These are phyloP conservation scores for Embiotoca jacksoni DNA, from an alignment of 2,113 vertebrate species.

Conservation along the genomic window DNA sequence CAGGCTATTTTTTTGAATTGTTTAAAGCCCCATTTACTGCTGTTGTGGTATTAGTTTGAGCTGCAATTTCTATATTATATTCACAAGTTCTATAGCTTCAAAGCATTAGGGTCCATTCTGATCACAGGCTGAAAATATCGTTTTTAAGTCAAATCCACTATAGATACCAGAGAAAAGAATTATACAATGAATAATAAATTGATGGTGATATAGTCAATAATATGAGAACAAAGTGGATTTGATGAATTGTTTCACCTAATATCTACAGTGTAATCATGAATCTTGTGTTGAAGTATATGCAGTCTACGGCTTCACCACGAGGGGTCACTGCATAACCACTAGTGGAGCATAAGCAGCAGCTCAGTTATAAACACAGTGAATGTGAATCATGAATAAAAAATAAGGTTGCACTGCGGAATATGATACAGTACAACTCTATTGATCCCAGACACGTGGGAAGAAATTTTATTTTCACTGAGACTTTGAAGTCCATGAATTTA, in stretches of 20 bases:
- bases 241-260: not conserved
- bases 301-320: conserved; percentile 36
- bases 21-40: not conserved
- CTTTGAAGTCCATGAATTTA: conserved; percentile 34
- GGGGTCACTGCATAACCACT: conserved; percentile 60
- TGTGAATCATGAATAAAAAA: conserved; percentile 32
- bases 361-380: not conserved
- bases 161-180: not conserved
- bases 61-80: not conserved
- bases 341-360: not conserved
- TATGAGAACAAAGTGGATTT: not conserved
- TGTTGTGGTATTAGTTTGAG: not conserved
- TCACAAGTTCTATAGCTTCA: not conserved
- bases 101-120: not conserved
- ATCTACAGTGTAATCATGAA: not conserved
- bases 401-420: conserved; percentile 8
- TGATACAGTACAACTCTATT: conserved; percentile 32
- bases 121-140: conserved; percentile 3
- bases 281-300: not conserved
- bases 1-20: not conserved
- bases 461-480: conserved; percentile 12
- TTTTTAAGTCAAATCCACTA: not conserved
- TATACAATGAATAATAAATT: not conserved
- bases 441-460: conserved; percentile 27
- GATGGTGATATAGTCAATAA: no score